Evolutionary conservation across 2,113 vertebrate species (phyloP), one percentile per base, ranked within the genome.

Genomic region (Blennius ocellaris): DNA sequence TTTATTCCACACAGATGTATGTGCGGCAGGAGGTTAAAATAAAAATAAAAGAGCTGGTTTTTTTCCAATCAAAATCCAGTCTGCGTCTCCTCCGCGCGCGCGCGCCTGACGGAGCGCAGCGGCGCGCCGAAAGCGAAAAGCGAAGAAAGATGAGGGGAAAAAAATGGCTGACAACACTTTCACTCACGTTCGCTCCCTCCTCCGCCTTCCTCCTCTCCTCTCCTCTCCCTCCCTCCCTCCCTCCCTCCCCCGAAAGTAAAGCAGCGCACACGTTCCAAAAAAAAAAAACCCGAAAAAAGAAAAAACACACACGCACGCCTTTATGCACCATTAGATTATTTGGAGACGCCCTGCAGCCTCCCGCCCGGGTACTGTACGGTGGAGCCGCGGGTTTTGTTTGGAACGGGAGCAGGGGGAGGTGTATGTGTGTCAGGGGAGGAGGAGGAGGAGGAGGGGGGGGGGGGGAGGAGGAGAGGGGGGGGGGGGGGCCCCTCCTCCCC

Each of bases 101-200:
- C 70, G 66, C 75, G 73, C 78, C 75, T 11, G 50, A n/a, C 39
- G 55, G 67, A 70, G 72, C 58, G 14, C 82, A 69, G 76, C 62
- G 6, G 59, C 67, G 69, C 65, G 21, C 54, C 94, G 69, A 54
- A 57, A 68, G 60, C 78, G 74, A 69, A 53, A 55, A 0, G 11
- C 52, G 65, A 72, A 70, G 78, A 83, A 87, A 87, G 86, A 93
- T 89, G 93, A 82, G 93, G n/a, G n/a, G n/a, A n/a, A 94, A 96
- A 98, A 98, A 97, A 98, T 99, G 97, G 96, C 97, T 98, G 97
- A 97, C 96, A 94, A 95, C 95, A 96, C 96, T 96, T 94, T 95
- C 93, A 93, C 94, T 95, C 93, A 92, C 90, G 80, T 80, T 87
- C 76, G 57, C 87, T 84, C 82, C 66, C 89, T 84, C 79, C 80